These are phyloP conservation scores for Grantiella picta DNA, from an alignment of 2,113 vertebrate species.

Conservation along the genomic window DNA sequence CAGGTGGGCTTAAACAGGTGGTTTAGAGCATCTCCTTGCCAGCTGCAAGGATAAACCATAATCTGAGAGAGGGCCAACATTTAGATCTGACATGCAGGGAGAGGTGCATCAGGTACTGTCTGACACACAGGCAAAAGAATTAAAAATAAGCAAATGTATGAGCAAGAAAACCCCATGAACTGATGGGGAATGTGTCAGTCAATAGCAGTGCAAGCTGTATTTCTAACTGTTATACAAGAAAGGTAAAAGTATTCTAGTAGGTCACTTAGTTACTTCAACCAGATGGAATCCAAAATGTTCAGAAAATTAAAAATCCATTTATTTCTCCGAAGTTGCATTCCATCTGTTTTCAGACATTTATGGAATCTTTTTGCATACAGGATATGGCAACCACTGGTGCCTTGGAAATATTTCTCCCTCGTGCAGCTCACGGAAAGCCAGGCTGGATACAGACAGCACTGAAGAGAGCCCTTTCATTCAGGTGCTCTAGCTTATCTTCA, in stretches of 20 bases:
- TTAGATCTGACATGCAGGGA: neutral
- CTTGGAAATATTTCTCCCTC: conserved; percentile 41
- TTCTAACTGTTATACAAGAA: neutral
- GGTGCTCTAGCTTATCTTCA: conserved; percentile 6
- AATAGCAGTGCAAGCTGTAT: neutral
- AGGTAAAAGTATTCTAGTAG: conserved; percentile 43
- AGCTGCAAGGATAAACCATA: neutral
- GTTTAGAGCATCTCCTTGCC: neutral
- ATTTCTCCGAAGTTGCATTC: conserved; percentile 60
- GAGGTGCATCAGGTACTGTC: neutral
- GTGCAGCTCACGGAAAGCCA: neutral
- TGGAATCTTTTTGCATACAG: conserved; percentile 64
- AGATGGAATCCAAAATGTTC: conserved; percentile 66
- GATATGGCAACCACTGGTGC: conserved; percentile 48
- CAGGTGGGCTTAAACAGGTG: neutral
- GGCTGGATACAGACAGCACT: neutral
- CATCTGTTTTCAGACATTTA: conserved; percentile 62
- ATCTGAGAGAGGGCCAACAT: neutral
- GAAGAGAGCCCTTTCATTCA: neutral
- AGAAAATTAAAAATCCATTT: conserved; percentile 66
- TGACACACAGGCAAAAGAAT: neutral
- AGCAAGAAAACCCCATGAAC: neutral
- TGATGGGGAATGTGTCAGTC: neutral
- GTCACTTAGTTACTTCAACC: conserved; percentile 55
- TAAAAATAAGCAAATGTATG: neutral